Evolutionary conservation across 2,797 vertebrate genomes (phyloP), one percentile per base, ranked within the genome.

Genomic region (Rhabdophis nuchalis): DNA sequence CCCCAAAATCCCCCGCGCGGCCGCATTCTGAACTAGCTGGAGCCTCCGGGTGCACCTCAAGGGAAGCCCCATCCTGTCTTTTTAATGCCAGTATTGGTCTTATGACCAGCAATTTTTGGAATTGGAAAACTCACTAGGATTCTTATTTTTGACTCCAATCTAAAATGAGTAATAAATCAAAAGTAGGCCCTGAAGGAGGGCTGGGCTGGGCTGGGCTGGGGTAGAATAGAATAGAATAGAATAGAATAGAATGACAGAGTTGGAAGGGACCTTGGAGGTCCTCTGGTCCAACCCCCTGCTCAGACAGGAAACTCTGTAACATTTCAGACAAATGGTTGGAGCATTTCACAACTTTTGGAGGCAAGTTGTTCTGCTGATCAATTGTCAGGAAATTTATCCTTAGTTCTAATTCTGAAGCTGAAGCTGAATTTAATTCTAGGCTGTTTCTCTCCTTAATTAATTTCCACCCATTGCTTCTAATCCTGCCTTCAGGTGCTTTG

Each of bases 91-190:
- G n/a, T 60, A 57, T 68, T 64, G 64, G 85, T 11, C 89, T 87
- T 36, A 13, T 6, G 54, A 54, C 92, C 94, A 93, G 10, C 56
- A 54, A 5, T 46, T 46, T 46, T 46, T 46, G 46, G 46, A 46
- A 46, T 46, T 46, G 46, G 46, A 46, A 46, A 5, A 46, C 94
- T 95, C 94, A 95, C 14, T 54, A 18, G 89, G 90, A 91, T 92
- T 91, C 86, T 85, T 93, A 95, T 94, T 93, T 89, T 25, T 60
- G 46, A 89, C 46, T 92, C 72, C 54, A 52, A 56, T 8, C 4
- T 89, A 92, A 85, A 41, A 58, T 57, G 64, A 88, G 36, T 29
- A 11, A 27, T 61, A 12, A 89, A 89, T 77, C 18, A 23, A 20
- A 77, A 77, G 36, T 23, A 41, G 68, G 32, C 32, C 32, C 18